Conservation (phyloP, 92 coral and sea anemone species). For the Palythoa heliodiscus region DNA sequence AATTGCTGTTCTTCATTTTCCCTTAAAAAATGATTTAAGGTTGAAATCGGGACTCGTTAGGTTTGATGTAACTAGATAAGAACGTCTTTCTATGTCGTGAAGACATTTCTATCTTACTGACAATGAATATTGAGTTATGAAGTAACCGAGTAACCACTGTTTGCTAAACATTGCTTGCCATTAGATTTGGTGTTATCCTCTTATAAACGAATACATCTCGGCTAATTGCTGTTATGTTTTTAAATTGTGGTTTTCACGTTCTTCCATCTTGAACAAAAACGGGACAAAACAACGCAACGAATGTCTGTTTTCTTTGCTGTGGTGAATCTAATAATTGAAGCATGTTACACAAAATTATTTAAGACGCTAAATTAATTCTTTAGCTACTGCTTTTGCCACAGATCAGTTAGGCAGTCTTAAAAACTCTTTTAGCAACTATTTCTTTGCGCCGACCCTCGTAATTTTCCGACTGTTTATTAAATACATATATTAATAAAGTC, state of each 20-base stretch:
- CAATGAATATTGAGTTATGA: neutral
- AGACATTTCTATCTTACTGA: neutral
- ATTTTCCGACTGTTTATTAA: too few species aligned
- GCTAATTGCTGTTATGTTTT: neutral
- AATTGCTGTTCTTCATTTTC: constrained; percentile 69
- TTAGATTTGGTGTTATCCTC: neutral
- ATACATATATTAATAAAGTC: too few species aligned
- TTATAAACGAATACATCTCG: neutral
- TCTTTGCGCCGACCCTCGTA: too few species aligned
- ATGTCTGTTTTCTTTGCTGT: neutral
- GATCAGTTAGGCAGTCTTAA: too few species aligned
- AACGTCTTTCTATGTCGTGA: neutral
- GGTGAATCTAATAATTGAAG: neutral
- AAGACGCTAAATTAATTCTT: too few species aligned
- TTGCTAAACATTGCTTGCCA: neutral
- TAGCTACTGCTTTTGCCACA: too few species aligned
- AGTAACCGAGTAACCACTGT: neutral
- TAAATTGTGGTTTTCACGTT: neutral
- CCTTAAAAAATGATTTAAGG: constrained; percentile 47
- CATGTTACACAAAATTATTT: too few species aligned
- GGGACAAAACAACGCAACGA: neutral
- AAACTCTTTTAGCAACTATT: too few species aligned
- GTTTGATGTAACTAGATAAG: neutral
- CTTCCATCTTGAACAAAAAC: neutral
- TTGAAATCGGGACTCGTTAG: neutral